phyloP scores from a whole-genome alignment of 2,113 vertebrate species.

The Raphicerus campestris region DNA sequence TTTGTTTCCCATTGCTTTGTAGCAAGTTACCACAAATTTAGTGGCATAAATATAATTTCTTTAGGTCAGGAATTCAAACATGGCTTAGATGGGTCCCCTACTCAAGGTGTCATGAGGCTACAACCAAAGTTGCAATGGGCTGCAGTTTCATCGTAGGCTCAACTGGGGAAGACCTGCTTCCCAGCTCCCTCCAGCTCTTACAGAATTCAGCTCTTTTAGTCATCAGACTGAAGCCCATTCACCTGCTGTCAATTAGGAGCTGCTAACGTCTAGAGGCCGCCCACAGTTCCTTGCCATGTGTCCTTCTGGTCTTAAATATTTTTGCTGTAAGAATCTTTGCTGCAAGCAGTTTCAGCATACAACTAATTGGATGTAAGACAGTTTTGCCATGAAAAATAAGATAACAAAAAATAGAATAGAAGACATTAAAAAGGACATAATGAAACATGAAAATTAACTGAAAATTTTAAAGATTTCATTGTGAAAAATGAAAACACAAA shows the following conservation, averaged over 20 bases:
- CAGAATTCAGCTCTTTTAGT: neutral
- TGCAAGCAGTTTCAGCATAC: neutral
- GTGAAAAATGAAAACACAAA: neutral
- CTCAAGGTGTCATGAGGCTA: neutral
- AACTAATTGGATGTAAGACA: neutral
- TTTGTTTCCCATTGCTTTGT: neutral
- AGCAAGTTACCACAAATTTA: neutral
- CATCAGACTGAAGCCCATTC: accelerated
- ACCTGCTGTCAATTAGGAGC: neutral
- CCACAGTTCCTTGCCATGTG: neutral
- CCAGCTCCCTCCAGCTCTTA: neutral
- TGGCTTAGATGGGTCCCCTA: neutral
- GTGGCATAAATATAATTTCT: neutral
- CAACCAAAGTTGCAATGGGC: neutral
- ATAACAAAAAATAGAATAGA: neutral
- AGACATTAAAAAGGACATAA: neutral
- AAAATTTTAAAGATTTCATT: neutral
- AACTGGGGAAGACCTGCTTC: neutral
- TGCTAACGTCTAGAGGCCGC: neutral
- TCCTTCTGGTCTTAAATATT: neutral
- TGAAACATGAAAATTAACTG: neutral
- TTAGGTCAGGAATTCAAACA: neutral
- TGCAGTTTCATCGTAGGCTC: neutral
- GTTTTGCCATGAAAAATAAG: neutral
- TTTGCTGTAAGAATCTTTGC: neutral